Base-by-base conservation (phyloP, 2,113 vertebrate species). In the Anser brachyrhynchus region DNA sequence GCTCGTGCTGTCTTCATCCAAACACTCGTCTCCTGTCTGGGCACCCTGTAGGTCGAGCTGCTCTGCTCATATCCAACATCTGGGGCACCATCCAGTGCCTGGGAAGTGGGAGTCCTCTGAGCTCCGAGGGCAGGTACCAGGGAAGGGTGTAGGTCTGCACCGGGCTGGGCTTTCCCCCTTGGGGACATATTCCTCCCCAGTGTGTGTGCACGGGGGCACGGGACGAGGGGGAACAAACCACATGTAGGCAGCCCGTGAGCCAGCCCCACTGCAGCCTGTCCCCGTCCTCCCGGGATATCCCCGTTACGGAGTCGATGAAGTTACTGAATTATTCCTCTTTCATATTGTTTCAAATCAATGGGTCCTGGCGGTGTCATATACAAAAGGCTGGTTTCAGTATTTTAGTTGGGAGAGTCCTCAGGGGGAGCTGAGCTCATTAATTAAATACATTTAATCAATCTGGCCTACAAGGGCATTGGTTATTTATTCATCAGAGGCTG, bases 401-500 rank as follows among this genome's bases (percentile, higher is more conserved):
- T 96, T 95, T 37, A 80, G 64, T 21, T 35, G 91, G 89, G 83
- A 79, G 70, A 85, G 72, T 87, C 71, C 86, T 84, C 64, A 74
- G 82, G 97, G 88, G 87, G 83, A 95, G 52, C 54, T 3, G 52
- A 89, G 79, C 94, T 96, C 83, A 39, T 94, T 96, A 96, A 97
- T 97, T 96, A 95, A 95, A 96, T 93, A 87, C 93, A 78, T 92
- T 92, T 95, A 97, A 97, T 97, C 93, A 94, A 96, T 97, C 81
- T 93, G 96, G 84, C 74, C 87, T 93, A 92, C 91, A 96, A 95
- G 92, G 87, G 52, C 95, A 92, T 51, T 39, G 35, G 94, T 96
- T 96, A 96, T 95, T 96, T 97, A 96, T 95, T 92, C 74, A 85
- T 89, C 95, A 84, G 91, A 74, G 92, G 88, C 91, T 59, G 87